Evolutionary conservation across 2,888 invertebrate genomes (phyloP).

Genomic region (Mesoligia furuncula): DNA sequence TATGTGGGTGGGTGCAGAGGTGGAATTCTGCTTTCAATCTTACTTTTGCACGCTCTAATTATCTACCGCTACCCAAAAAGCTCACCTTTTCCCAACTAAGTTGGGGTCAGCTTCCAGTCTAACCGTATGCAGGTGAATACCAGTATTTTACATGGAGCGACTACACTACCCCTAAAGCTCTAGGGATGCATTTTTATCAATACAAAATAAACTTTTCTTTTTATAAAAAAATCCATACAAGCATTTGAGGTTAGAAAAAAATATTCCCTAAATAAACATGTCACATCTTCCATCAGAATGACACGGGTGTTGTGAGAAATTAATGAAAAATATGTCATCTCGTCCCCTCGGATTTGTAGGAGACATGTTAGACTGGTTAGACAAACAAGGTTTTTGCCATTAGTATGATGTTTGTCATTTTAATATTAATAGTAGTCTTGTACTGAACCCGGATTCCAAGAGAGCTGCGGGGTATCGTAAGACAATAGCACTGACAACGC

Average conservation of each 20-base stretch:
- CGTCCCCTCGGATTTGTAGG: conserved; percentile 29
- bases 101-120: too few species aligned
- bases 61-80: background rate
- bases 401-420: conserved; percentile 6
- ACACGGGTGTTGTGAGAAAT: conserved; percentile 50
- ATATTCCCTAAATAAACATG: conserved; percentile 24
- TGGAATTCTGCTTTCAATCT: background rate
- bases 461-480: background rate
- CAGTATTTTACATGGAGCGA: background rate
- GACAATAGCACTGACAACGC: background rate
- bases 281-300: conserved; percentile 38
- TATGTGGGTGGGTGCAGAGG: background rate
- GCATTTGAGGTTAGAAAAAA: background rate
- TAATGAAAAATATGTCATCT: conserved; percentile 40
- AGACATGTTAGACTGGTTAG: conserved; percentile 13
- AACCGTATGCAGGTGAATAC: background rate
- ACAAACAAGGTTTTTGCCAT: conserved; percentile 29
- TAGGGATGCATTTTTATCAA: background rate
- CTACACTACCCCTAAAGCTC: background rate
- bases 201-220: background rate
- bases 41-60: background rate
- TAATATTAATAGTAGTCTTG: background rate
- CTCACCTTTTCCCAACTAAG: background rate
- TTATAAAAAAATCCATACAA: background rate
- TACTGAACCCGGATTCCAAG: background rate